phyloP scores from a whole-genome alignment of 2,888 invertebrate species.

The Heliconius sara region DNA sequence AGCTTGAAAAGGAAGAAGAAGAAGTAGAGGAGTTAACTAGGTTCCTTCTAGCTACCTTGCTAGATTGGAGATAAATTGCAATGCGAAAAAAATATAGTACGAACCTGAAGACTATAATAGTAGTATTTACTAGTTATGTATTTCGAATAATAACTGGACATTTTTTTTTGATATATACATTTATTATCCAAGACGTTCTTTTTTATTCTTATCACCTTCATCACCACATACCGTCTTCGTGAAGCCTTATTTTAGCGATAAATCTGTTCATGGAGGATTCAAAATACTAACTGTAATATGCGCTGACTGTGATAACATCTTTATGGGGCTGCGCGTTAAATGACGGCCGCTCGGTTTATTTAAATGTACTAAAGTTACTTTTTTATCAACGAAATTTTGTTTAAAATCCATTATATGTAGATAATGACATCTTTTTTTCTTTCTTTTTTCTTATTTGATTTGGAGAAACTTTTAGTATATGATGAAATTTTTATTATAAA shows the following conservation, averaged over 20 bases:
- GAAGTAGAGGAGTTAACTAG: neutral
- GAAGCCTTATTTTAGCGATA: constrained; percentile 49
- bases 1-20: no score
- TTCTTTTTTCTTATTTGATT: neutral
- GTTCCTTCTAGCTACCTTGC: no score
- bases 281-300: constrained; percentile 58
- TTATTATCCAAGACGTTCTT: no score
- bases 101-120: no score
- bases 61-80: no score
- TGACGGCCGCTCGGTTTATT: constrained; percentile 31
- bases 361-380: neutral
- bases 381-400: neutral
- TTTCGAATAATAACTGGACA: no score
- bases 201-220: neutral
- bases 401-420: neutral
- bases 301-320: constrained; percentile 62
- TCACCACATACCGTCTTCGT: neutral
- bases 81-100: no score
- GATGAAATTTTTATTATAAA: no score
- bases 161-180: no score
- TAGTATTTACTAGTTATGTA: no score
- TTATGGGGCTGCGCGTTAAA: constrained; percentile 54
- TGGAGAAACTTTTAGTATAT: neutral
- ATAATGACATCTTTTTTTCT: neutral
- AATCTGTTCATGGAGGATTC: constrained; percentile 65